phyloP scores from a whole-genome alignment of 1,140 invertebrate genomes.

The Eciton burchellii region DNA sequence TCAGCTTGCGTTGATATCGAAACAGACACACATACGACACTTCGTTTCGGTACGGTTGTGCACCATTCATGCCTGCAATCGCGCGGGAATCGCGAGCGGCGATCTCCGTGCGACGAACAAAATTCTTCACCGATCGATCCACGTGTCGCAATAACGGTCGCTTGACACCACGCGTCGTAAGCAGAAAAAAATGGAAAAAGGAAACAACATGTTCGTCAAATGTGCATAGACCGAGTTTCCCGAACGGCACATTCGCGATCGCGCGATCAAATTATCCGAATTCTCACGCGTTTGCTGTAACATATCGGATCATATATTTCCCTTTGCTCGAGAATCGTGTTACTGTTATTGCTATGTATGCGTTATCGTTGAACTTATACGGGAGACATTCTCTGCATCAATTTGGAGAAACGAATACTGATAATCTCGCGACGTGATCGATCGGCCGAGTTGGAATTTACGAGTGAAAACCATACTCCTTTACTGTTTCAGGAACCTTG shows the following conservation, averaged over 20 bases:
- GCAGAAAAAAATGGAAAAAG: neutral
- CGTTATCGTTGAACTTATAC: neutral
- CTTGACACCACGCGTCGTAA: neutral
- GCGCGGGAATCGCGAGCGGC: neutral
- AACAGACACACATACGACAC: conserved; percentile 10
- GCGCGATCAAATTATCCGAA: neutral
- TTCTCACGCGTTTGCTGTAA: neutral
- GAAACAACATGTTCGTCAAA: neutral
- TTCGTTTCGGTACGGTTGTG: neutral
- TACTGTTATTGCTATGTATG: too few relatives aligned
- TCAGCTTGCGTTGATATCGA: conserved; percentile 62
- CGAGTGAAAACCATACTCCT: conserved; percentile 2
- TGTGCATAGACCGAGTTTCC: neutral
- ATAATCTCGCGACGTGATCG: conserved; percentile 25
- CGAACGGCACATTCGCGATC: neutral
- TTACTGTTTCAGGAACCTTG: conserved; percentile 90
- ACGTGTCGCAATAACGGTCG: neutral
- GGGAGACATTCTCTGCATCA: neutral
- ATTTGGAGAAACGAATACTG: conserved; percentile 6
- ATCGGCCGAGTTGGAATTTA: conserved; percentile 22
- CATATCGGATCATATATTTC: neutral
- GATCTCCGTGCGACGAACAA: conserved; percentile 34
- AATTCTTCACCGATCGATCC: conserved; percentile 27
- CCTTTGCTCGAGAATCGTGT: too few relatives aligned
- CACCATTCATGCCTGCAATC: neutral